Conservation (phyloP, 2,888 invertebrate genomes). For the Morpho achilles region DNA sequence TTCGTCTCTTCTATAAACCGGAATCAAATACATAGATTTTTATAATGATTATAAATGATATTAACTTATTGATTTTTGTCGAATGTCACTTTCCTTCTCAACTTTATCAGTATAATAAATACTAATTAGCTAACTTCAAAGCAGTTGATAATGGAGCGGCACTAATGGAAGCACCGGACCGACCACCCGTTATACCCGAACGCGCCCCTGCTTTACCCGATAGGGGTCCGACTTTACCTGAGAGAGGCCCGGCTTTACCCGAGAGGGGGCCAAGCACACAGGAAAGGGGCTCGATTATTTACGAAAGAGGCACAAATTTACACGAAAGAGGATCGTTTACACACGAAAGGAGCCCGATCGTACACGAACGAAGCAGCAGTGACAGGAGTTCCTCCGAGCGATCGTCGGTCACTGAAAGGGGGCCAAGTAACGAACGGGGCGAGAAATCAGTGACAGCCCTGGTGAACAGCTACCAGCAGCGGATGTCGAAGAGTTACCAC, state of each 20-base stretch:
- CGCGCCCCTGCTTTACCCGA: constrained; percentile 45
- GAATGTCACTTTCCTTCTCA: neutral
- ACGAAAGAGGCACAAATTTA: constrained; percentile 17
- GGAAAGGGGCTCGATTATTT: constrained; percentile 17
- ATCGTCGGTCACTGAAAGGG: constrained; percentile 4
- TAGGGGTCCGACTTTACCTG: constrained; percentile 39
- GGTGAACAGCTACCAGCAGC: constrained; percentile 67
- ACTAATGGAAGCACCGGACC: constrained; percentile 48
- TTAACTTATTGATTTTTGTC: neutral
- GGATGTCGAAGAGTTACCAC: constrained; percentile 47
- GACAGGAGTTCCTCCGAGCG: constrained; percentile 26
- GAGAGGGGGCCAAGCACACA: constrained; percentile 29
- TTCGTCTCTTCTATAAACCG: neutral
- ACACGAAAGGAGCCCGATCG: constrained; percentile 13
- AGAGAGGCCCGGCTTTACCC: constrained; percentile 38
- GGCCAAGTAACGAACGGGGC: constrained; percentile 25
- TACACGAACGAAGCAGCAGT: constrained; percentile 16
- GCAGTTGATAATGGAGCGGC: constrained; percentile 47
- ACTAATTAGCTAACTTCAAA: constrained; percentile 7
- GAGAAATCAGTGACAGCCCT: constrained; percentile 61
- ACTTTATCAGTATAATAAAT: neutral
- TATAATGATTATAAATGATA: neutral
- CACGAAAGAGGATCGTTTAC: constrained; percentile 17
- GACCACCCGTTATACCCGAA: constrained; percentile 38
- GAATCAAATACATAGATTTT: too few species aligned